These are phyloP conservation scores for Buceros bicornis DNA, from an alignment of 2,797 vertebrate species.

Conservation along the genomic window DNA sequence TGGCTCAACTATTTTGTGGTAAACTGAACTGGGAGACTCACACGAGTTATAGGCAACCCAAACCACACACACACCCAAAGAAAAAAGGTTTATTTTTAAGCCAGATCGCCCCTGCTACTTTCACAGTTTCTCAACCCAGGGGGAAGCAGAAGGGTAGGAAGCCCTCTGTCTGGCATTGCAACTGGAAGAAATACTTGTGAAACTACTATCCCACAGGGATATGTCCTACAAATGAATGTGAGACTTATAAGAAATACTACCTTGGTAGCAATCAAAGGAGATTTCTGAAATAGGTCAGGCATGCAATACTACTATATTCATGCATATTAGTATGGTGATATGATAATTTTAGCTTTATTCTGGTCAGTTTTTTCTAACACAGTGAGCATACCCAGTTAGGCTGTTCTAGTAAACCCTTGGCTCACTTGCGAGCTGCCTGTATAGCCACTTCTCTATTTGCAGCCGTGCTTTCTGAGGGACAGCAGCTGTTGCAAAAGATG, in stretches of 20 bases:
- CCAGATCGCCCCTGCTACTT: background rate
- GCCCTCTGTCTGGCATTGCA: accelerated
- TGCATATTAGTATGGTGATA: background rate
- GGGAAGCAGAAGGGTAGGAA: background rate
- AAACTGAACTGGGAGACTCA: background rate
- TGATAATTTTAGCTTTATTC: background rate
- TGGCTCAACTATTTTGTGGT: background rate
- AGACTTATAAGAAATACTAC: background rate
- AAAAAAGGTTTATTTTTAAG: background rate
- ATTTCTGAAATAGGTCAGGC: background rate
- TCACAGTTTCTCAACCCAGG: background rate
- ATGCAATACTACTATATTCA: background rate
- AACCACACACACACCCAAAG: background rate
- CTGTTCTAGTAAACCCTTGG: background rate
- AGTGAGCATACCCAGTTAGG: background rate
- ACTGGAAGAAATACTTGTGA: background rate
- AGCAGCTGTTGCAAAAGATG: background rate
- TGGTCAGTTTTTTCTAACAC: background rate
- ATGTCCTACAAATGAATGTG: background rate
- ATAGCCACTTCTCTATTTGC: background rate
- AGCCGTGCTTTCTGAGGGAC: background rate
- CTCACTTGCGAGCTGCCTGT: background rate
- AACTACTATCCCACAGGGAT: background rate
- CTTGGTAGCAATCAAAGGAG: background rate
- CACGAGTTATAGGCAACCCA: background rate